Conservation (phyloP, 2,797 vertebrate species). For the Hippoglossus hippoglossus region DNA sequence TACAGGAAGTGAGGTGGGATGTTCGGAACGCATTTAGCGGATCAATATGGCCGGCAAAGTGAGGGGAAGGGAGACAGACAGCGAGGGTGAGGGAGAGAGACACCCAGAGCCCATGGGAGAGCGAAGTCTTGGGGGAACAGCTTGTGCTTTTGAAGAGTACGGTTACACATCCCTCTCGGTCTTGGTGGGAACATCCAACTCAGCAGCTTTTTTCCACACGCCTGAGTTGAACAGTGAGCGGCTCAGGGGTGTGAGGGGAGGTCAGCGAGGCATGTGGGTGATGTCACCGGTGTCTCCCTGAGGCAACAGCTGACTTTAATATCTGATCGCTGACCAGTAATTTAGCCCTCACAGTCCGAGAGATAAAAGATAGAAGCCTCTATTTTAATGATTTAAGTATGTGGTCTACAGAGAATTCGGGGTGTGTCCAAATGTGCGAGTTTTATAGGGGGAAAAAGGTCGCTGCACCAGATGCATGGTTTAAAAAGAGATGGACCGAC, state of each 20-base stretch:
- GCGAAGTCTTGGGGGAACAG: slow-evolving; percentile 68
- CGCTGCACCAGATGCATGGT: not conserved
- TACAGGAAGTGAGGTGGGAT: slow-evolving; percentile 78
- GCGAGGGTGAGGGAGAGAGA: slow-evolving; percentile 50
- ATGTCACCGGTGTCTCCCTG: slow-evolving; percentile 68
- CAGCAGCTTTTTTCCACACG: slow-evolving; percentile 70
- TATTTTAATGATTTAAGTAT: not conserved
- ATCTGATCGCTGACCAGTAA: slow-evolving; percentile 42
- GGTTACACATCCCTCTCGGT: slow-evolving; percentile 74
- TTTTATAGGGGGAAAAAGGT: not conserved
- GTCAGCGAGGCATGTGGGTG: slow-evolving; percentile 50
- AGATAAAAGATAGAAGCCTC: not conserved
- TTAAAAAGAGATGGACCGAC: not conserved
- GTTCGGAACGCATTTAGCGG: slow-evolving; percentile 80
- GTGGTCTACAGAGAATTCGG: not conserved
- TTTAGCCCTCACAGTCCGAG: not conserved
- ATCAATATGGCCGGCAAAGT: slow-evolving; percentile 75
- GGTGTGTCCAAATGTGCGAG: not conserved
- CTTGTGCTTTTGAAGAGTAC: slow-evolving; percentile 79
- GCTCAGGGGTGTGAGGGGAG: slow-evolving; percentile 37
- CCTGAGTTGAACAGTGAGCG: slow-evolving; percentile 29
- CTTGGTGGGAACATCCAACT: slow-evolving; percentile 67
- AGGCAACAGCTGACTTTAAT: slow-evolving; percentile 39
- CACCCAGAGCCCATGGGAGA: slow-evolving; percentile 72
- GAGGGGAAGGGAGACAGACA: slow-evolving; percentile 66